Conservation (phyloP, 1,140 invertebrate genomes). For the Leptopilina boulardi region DNA sequence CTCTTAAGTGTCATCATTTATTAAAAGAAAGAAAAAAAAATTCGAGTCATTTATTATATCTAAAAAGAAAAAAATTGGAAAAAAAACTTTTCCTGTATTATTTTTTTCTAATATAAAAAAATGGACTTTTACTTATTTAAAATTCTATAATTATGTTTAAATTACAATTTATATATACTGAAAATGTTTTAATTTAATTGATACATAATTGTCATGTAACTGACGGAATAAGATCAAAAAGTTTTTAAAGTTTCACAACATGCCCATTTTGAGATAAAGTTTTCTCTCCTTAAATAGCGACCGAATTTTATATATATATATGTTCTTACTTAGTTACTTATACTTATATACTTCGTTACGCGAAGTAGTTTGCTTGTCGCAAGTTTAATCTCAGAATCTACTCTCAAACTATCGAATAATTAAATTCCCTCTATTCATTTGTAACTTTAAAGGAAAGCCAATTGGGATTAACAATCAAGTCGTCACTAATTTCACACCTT, state of each 20-base stretch:
- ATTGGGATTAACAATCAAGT: conserved; percentile 22
- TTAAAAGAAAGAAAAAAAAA: neutral
- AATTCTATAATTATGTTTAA: neutral
- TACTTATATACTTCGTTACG: neutral
- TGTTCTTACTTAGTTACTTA: neutral
- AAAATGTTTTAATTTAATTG: conserved; percentile 22
- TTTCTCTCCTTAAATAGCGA: conserved; percentile 23
- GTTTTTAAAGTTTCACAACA: conserved; percentile 20
- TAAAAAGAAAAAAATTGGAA: neutral
- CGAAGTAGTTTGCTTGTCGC: conserved; percentile 7
- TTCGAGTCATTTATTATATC: neutral
- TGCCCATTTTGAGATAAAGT: neutral
- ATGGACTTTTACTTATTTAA: neutral
- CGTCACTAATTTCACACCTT: conserved; percentile 13
- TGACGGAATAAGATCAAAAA: conserved; percentile 19
- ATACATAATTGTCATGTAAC: conserved; percentile 1
- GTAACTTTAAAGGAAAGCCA: conserved; percentile 9
- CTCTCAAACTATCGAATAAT: neutral
- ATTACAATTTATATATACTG: neutral
- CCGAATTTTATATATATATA: neutral
- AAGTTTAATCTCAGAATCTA: conserved; percentile 10
- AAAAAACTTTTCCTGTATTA: neutral
- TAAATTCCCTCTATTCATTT: neutral
- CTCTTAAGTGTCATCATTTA: neutral
- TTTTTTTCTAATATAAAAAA: neutral